Evolutionary conservation across 2,888 invertebrate genomes (phyloP).

Genomic region (Acronicta aceris): DNA sequence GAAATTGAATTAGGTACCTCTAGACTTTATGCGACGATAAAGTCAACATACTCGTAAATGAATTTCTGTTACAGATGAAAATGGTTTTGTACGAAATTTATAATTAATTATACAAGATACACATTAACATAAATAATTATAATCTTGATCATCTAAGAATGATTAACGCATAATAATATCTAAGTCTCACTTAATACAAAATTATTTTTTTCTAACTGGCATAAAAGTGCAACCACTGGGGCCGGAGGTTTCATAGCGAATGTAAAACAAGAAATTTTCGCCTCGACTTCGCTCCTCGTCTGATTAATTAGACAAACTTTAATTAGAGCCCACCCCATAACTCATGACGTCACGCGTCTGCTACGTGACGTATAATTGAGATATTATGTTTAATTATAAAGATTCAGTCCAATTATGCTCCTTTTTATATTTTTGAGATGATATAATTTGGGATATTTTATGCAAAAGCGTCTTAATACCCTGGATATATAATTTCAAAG

Average conservation of each 20-base stretch:
- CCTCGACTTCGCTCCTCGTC: conserved; percentile 52
- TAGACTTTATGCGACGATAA: conserved; percentile 30
- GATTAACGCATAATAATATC: background rate
- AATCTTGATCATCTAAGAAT: background rate
- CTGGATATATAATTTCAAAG: too few species aligned
- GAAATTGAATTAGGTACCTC: conserved; percentile 35
- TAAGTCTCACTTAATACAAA: background rate
- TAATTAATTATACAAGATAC: background rate
- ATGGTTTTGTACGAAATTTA: background rate
- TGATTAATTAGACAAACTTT: conserved; percentile 78
- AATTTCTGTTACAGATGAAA: conserved; percentile 4
- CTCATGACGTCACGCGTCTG: conserved; percentile 63
- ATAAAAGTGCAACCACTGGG: conserved; percentile 13
- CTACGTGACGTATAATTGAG: conserved; percentile 47
- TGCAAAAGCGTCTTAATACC: too few species aligned
- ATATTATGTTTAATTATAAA: conserved; percentile 44
- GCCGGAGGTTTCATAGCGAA: conserved; percentile 29
- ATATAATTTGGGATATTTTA: background rate
- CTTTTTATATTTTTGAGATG: background rate
- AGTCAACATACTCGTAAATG: conserved; percentile 17
- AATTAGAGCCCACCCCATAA: conserved; percentile 70
- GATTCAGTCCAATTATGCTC: conserved; percentile 5
- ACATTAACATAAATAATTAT: too few species aligned
- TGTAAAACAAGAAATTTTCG: conserved; percentile 56
- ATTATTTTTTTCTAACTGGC: conserved; percentile 13